A percentile compares a stretch with the other conserved stretches of the same genome.
These are phyloP conservation scores for Ptychoptera albimana DNA, from an alignment of 2,888 invertebrate species.

Conservation along the genomic window DNA sequence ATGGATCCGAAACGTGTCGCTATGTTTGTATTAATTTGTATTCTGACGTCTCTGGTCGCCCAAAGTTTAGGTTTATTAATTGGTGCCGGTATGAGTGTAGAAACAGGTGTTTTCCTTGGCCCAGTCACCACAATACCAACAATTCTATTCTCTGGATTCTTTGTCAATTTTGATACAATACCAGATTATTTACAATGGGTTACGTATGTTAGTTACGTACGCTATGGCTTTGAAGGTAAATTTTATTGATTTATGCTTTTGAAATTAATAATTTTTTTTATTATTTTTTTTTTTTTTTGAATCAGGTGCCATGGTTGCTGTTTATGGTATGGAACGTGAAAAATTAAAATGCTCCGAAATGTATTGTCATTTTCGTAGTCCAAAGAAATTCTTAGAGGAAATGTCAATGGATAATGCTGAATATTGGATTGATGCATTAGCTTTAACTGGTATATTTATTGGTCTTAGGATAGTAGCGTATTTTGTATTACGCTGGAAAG, in stretches of 20 bases:
- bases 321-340: slow-evolving; percentile 76
- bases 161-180: slow-evolving; percentile 82
- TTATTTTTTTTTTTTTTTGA: too few species aligned
- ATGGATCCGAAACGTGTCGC: slow-evolving; percentile 58
- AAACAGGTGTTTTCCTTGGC: slow-evolving; percentile 62
- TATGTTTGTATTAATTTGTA: slow-evolving; percentile 33
- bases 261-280: neutral
- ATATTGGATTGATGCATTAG: slow-evolving; percentile 71
- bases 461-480: slow-evolving; percentile 63
- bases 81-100: slow-evolving; percentile 80
- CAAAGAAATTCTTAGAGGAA: slow-evolving; percentile 67
- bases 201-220: slow-evolving; percentile 77
- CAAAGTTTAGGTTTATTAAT: slow-evolving; percentile 85
- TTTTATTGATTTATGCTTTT: neutral
- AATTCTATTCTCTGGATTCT: slow-evolving; percentile 86
- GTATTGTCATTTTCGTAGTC: slow-evolving; percentile 71
- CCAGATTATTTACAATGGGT: slow-evolving; percentile 80
- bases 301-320: slow-evolving; percentile 64
- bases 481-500: slow-evolving; percentile 67
- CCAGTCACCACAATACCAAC: slow-evolving; percentile 86
- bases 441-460: slow-evolving; percentile 65
- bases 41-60: slow-evolving; percentile 78
- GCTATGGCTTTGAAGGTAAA: slow-evolving; percentile 75
- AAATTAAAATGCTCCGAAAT: slow-evolving; percentile 66
- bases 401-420: slow-evolving; percentile 66